phyloP scores from a whole-genome alignment of 1,140 invertebrate species.

The Drosophila sucinea region DNA sequence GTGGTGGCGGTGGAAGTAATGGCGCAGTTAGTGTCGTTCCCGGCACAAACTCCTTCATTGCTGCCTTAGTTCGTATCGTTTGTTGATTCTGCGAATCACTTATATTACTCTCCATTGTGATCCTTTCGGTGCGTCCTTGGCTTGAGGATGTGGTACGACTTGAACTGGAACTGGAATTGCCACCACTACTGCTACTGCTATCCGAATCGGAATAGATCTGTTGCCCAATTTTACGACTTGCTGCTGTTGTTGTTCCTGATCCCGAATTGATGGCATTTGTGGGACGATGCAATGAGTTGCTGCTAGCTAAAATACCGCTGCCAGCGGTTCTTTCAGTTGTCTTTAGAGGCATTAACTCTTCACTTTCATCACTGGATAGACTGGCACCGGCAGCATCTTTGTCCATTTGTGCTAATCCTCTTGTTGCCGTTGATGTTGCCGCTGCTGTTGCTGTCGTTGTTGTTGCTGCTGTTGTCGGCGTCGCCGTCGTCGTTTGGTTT shows the following conservation, averaged over 20 bases:
- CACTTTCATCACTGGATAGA: slow-evolving; percentile 88
- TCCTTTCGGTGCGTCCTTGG: slow-evolving; percentile 36
- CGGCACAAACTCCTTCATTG: slow-evolving; percentile 90
- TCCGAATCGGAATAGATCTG: slow-evolving; percentile 81
- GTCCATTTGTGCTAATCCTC: slow-evolving; percentile 85
- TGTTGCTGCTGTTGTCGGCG: neutral
- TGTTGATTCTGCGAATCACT: slow-evolving; percentile 88
- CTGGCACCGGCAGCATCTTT: slow-evolving; percentile 86
- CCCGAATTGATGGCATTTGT: neutral
- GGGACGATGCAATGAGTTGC: neutral
- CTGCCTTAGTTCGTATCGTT: slow-evolving; percentile 90
- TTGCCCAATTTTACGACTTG: slow-evolving; percentile 55
- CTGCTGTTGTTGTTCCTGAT: slow-evolving; percentile 85
- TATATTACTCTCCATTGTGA: slow-evolving; percentile 84
- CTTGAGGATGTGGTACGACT: slow-evolving; percentile 5
- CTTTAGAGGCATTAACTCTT: slow-evolving; percentile 87
- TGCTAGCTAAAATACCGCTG: neutral
- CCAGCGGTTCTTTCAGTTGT: slow-evolving; percentile 16
- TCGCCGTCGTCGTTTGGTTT: slow-evolving; percentile 42
- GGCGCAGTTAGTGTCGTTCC: slow-evolving; percentile 54
- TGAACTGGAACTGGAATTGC: slow-evolving; percentile 4
- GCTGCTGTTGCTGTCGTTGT: slow-evolving; percentile 25
- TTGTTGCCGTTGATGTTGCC: slow-evolving; percentile 28
- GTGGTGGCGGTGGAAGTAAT: slow-evolving; percentile 23
- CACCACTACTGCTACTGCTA: slow-evolving; percentile 32